A percentile compares a stretch with the other conserved stretches of the same genome.
phyloP scores from a whole-genome alignment of 1,140 invertebrate genomes.

The Pogonus chalceus region DNA sequence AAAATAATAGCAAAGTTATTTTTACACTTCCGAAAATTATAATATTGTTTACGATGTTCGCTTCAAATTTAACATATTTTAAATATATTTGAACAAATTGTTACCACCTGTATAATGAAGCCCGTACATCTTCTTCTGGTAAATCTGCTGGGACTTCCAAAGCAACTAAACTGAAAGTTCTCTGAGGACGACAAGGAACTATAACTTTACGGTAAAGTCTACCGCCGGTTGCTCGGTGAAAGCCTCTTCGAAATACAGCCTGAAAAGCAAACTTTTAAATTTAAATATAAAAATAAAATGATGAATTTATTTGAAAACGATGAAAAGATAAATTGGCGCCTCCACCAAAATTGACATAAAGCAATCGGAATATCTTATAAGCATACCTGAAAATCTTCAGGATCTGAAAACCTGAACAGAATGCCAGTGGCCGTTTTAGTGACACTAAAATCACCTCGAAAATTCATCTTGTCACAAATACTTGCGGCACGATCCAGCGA shows the following conservation, averaged over 20 bases:
- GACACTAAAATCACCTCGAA: constrained; percentile 70
- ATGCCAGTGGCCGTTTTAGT: constrained; percentile 81
- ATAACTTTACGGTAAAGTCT: constrained; percentile 49
- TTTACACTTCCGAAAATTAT: no score
- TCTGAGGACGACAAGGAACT: constrained; percentile 71
- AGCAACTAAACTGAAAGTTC: constrained; percentile 50
- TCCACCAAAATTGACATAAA: no score
- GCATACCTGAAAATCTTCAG: constrained; percentile 75
- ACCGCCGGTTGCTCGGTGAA: constrained; percentile 45
- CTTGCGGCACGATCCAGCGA: constrained; percentile 74
- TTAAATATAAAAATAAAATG: no score
- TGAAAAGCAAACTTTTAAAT: no score
- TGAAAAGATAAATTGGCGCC: no score
- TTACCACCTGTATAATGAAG: constrained; percentile 67
- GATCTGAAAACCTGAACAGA: constrained; percentile 74
- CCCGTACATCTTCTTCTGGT: constrained; percentile 70
- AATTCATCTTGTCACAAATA: constrained; percentile 79
- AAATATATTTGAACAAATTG: no score
- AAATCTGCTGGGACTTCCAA: constrained; percentile 66
- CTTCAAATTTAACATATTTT: no score
- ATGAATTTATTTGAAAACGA: no score
- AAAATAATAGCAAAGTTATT: no score
- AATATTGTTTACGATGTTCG: no score
- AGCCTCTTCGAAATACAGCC: constrained; percentile 68
- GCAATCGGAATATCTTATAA: no score